These are phyloP conservation scores for Cuniculus paca DNA, from an alignment of 2,797 vertebrate genomes.

Conservation along the genomic window DNA sequence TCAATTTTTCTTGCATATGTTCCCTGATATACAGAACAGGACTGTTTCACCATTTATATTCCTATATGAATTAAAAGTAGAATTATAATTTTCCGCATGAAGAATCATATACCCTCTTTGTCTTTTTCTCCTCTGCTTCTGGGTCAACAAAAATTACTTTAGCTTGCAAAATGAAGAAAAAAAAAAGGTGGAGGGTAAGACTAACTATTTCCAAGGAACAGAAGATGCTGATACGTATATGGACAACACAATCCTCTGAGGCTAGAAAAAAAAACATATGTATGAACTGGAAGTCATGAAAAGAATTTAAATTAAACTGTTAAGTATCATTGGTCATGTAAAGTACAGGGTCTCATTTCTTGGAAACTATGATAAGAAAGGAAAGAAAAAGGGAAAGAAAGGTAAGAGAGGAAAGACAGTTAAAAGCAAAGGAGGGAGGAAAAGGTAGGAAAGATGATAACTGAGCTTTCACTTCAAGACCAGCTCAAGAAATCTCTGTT, in stretches of 20 bases:
- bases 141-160: slow-evolving; percentile 14
- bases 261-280: slow-evolving; percentile 23
- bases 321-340: slow-evolving; percentile 7
- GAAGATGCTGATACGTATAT: neutral
- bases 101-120: neutral
- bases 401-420: neutral
- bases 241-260: neutral
- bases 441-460: neutral
- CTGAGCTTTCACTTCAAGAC: neutral
- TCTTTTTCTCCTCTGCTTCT: neutral
- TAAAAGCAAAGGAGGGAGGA: neutral
- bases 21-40: slow-evolving; percentile 21
- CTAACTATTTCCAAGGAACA: neutral
- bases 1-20: slow-evolving; percentile 47
- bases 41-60: slow-evolving; percentile 44
- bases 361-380: neutral
- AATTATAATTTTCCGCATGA: slow-evolving; percentile 47
- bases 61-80: slow-evolving; percentile 60
- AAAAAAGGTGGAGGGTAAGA: neutral
- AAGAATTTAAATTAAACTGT: slow-evolving; percentile 37
- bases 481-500: neutral
- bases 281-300: neutral
- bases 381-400: neutral
- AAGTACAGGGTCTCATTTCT: slow-evolving; percentile 14
- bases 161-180: neutral